Conservation (phyloP, 2,888 invertebrate genomes). For the Lithosia quadra region DNA sequence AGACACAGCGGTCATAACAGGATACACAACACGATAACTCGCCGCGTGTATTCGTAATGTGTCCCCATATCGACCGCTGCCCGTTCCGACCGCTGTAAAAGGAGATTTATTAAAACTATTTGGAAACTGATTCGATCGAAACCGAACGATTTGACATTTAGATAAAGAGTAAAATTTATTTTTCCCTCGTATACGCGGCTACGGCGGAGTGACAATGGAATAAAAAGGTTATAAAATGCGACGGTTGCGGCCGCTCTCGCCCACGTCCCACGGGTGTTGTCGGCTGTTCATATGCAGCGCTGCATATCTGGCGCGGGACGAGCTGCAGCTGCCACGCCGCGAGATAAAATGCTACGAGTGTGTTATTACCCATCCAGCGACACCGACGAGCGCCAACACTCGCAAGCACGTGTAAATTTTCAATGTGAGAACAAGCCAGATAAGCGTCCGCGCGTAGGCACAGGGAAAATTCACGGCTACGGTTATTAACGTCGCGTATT, state of each 20-base stretch:
- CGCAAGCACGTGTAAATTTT: constrained; percentile 85
- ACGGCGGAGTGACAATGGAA: constrained; percentile 84
- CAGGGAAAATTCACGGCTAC: constrained; percentile 68
- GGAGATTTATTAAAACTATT: constrained; percentile 88
- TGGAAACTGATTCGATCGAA: constrained; percentile 87
- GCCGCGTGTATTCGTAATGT: constrained; percentile 81
- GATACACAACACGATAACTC: constrained; percentile 84
- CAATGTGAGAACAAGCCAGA: constrained; percentile 81
- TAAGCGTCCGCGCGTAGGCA: constrained; percentile 78
- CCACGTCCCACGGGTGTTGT: constrained; percentile 81
- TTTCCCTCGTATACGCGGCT: constrained; percentile 78
- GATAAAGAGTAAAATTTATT: constrained; percentile 87
- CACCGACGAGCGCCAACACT: constrained; percentile 56
- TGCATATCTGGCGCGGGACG: constrained; percentile 66
- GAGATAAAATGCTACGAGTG: constrained; percentile 82
- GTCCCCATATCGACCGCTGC: constrained; percentile 76
- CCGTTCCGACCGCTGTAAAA: constrained; percentile 80
- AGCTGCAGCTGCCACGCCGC: constrained; percentile 70
- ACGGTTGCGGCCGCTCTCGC: constrained; percentile 77
- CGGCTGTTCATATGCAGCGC: constrained; percentile 67
- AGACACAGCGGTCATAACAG: constrained; percentile 81
- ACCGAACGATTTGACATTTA: constrained; percentile 87
- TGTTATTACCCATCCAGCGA: constrained; percentile 75
- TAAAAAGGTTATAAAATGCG: constrained; percentile 86
- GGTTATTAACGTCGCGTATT: constrained; percentile 15